These are phyloP conservation scores for Chelidonichthys spinosus DNA, from an alignment of 2,797 vertebrate genomes.

Conservation along the genomic window DNA sequence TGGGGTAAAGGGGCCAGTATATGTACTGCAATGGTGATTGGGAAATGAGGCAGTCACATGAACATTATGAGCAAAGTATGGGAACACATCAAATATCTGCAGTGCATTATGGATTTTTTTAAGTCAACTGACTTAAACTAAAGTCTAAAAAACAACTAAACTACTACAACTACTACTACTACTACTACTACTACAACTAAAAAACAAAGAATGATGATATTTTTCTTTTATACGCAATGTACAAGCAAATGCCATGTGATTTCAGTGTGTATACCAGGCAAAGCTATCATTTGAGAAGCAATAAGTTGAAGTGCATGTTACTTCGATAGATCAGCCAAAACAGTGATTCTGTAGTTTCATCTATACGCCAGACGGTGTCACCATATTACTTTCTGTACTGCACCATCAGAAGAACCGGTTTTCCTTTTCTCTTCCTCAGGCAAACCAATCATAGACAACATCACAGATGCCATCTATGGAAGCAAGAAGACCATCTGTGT, in stretches of 20 bases:
- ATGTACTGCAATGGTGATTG: neutral
- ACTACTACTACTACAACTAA: neutral
- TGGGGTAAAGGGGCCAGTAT: neutral
- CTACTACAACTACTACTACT: no score
- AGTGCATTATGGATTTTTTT: no score
- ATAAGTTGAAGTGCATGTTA: no score
- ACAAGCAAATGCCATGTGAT: neutral
- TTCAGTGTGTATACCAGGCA: neutral
- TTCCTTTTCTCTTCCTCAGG: slow-evolving; percentile 53
- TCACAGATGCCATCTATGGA: slow-evolving; percentile 83
- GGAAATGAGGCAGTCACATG: neutral
- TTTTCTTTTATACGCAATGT: neutral
- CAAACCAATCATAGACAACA: slow-evolving; percentile 83
- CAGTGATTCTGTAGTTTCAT: slow-evolving; percentile 21
- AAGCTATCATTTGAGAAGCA: neutral
- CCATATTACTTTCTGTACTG: neutral
- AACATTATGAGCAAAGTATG: no score
- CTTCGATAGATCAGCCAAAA: neutral
- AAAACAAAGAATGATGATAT: neutral
- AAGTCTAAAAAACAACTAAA: no score
- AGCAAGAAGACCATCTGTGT: slow-evolving; percentile 86
- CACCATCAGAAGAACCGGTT: neutral
- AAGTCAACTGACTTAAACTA: no score
- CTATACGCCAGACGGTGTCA: slow-evolving; percentile 28
- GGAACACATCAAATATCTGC: no score